These are phyloP conservation scores for Stenurella melanura DNA, from an alignment of 2,888 invertebrate species.

Conservation along the genomic window DNA sequence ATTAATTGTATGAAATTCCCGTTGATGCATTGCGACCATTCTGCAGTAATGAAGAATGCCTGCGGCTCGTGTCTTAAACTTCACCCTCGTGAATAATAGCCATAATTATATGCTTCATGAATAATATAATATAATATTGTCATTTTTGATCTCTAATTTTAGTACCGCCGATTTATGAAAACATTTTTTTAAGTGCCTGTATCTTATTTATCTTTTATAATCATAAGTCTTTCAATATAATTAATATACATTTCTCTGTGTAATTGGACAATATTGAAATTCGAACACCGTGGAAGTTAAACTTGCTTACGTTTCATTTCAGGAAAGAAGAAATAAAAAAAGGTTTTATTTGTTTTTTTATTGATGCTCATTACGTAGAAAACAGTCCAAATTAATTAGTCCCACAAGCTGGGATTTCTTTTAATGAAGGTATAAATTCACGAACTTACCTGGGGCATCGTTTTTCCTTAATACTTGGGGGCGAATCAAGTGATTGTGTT, in stretches of 20 bases:
- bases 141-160: too few relatives aligned
- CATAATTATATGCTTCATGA: too few relatives aligned
- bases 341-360: not conserved
- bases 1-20: too few relatives aligned
- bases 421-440: constrained; percentile 17
- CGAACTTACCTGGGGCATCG: constrained; percentile 28
- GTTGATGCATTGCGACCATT: too few relatives aligned
- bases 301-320: not conserved
- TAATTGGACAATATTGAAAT: not conserved
- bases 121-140: too few relatives aligned
- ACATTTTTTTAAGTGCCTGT: too few relatives aligned
- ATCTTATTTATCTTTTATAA: too few relatives aligned
- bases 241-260: not conserved
- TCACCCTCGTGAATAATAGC: too few relatives aligned
- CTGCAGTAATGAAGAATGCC: too few relatives aligned
- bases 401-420: not conserved
- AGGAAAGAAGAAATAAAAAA: not conserved
- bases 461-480: constrained; percentile 11
- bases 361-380: constrained; percentile 1
- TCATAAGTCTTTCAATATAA: too few relatives aligned
- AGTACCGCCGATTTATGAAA: too few relatives aligned
- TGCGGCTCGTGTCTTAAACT: too few relatives aligned
- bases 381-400: not conserved
- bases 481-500: not conserved
- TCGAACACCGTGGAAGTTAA: not conserved